Evolutionary conservation across 2,113 vertebrate genomes (phyloP), one percentile per base, ranked within the genome.

Genomic region (Climacteris rufus): DNA sequence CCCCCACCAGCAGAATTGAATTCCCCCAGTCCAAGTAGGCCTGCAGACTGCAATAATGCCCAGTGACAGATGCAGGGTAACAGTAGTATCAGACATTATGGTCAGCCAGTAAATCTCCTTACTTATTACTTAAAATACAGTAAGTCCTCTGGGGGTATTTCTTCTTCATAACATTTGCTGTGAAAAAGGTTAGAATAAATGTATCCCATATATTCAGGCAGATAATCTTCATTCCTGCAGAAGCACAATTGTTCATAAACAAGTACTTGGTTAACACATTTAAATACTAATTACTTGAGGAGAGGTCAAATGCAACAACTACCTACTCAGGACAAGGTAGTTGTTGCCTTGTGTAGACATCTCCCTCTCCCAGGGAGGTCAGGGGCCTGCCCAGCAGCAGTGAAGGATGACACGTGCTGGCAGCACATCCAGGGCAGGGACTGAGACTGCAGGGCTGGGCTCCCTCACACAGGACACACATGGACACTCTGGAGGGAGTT

Each of bases 321-420:
- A 52, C 50, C 65, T 52, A 47, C 59, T 91, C 4, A 2, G 50
- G 45, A 56, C 60, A 61, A 42, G 37, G 17, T 14, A 47, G 37
- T 33, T 70, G 11, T 78, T 84, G 75, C 37, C 71, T 22, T 9
- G 11, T 6, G 13, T 45, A 30, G 68, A 2, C 7, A 31, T 35
- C 10, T 60, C 57, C 71, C 24, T 84, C 42, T 83, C 24, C 8
- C 23, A 33, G 22, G 35, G 9, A 27, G 50, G 45, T 15, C 2
- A 11, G 65, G 0, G 0, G 28, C 10, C 8, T 31, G 52, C 42
- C 52, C 3, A 4, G 93, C 30, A 39, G 61, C 47, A 35, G n/a
- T 7, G 31, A 50, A 44, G 42, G 47, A 30, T 0, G 3, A 69
- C 31, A 21, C 4, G 1, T 24, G 6, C 12, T 15, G 24, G 0